Percentiles rank a stretch among this genome's conserved stretches.
Evolutionary conservation across 2,888 invertebrate species (phyloP).

Genomic region (Dynastes hyllus): DNA sequence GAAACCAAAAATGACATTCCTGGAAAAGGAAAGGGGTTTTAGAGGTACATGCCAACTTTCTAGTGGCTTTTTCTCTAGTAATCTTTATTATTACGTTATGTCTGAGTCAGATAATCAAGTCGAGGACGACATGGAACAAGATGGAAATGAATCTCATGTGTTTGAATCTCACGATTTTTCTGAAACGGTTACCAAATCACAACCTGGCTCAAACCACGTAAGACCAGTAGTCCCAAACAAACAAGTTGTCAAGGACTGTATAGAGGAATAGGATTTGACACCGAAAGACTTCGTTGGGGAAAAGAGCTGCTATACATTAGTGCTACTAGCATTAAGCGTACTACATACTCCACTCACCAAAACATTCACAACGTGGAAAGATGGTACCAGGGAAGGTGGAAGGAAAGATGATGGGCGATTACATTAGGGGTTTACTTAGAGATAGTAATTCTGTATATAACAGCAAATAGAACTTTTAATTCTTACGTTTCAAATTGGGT

Average conservation of each 20-base stretch:
- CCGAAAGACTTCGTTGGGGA: conserved; percentile 19
- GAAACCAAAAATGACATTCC: too few relatives aligned
- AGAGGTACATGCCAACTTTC: background rate
- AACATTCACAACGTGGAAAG: too few relatives aligned
- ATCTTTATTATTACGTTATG: background rate
- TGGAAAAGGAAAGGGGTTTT: background rate
- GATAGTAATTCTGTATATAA: too few relatives aligned
- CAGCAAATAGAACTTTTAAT: too few relatives aligned
- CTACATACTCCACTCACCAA: too few relatives aligned
- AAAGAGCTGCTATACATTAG: background rate
- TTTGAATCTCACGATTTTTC: too few relatives aligned
- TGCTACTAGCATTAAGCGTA: too few relatives aligned
- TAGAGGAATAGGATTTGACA: conserved; percentile 22
- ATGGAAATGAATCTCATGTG: too few relatives aligned
- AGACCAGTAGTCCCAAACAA: conserved; percentile 5
- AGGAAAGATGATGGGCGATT: too few relatives aligned
- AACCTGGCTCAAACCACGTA: background rate
- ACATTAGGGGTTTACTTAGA: too few relatives aligned
- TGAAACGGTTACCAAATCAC: background rate
- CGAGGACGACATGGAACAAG: background rate
- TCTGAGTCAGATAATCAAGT: background rate
- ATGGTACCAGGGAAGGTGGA: too few relatives aligned
- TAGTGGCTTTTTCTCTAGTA: background rate
- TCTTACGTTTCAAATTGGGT: too few relatives aligned
- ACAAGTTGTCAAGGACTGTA: conserved; percentile 6